These are phyloP conservation scores for Brienomyrus longianalis DNA, from an alignment of 2,113 vertebrate species.

Conservation along the genomic window DNA sequence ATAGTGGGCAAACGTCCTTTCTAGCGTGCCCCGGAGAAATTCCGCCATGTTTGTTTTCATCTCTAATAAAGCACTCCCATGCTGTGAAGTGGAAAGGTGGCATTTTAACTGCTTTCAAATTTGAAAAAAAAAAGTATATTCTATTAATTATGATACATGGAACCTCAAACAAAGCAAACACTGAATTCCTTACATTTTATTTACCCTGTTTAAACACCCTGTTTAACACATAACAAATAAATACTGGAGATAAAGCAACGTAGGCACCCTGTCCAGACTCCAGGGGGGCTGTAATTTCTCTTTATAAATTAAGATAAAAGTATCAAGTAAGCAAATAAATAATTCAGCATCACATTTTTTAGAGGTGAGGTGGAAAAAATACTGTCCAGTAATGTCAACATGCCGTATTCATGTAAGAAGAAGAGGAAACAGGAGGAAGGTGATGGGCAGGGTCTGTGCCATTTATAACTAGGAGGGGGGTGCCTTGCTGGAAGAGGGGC, in stretches of 20 bases:
- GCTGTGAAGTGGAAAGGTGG: background rate
- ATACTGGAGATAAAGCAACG: background rate
- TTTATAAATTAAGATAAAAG: background rate
- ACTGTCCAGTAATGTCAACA: background rate
- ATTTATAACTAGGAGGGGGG: background rate
- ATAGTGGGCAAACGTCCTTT: background rate
- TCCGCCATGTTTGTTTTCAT: conserved; percentile 3
- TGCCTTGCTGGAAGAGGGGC: background rate
- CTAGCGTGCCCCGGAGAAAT: background rate
- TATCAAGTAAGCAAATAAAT: background rate
- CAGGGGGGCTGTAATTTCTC: background rate
- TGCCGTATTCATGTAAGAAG: background rate
- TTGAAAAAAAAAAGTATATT: background rate
- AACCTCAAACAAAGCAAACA: background rate
- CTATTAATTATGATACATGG: background rate
- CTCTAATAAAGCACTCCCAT: background rate
- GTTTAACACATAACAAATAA: background rate
- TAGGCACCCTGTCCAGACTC: background rate
- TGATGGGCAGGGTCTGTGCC: background rate
- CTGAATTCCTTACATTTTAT: background rate
- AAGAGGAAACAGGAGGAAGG: background rate
- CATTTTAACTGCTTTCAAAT: background rate
- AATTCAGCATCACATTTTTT: background rate
- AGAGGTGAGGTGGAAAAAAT: background rate
- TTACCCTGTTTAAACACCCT: background rate